Conservation (phyloP, 2,113 vertebrate genomes). For the Phrynocephalus versicolor region DNA sequence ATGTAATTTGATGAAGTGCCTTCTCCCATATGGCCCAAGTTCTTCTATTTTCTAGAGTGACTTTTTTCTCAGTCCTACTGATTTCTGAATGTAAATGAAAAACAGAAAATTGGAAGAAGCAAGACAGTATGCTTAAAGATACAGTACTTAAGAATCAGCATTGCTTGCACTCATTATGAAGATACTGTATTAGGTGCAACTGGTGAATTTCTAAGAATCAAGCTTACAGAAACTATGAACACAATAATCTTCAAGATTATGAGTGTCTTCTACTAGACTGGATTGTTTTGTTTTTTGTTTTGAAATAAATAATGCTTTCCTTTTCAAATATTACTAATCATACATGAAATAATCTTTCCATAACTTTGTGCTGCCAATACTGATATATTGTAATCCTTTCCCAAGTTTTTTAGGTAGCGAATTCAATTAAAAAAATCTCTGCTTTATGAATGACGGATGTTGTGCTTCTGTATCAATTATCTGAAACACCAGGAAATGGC, state of each 20-base stretch:
- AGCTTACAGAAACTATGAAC: too few relatives aligned
- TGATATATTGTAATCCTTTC: too few relatives aligned
- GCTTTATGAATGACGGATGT: too few relatives aligned
- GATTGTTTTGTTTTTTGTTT: neutral
- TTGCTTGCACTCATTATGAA: slow-evolving; percentile 23
- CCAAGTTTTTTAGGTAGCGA: too few relatives aligned
- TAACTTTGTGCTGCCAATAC: too few relatives aligned
- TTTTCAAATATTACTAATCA: neutral
- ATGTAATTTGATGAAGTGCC: neutral
- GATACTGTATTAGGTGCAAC: slow-evolving; percentile 27
- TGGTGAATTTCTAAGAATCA: slow-evolving; percentile 28
- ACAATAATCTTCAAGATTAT: slow-evolving; percentile 5
- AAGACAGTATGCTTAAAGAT: neutral
- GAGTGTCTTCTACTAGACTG: slow-evolving; percentile 6
- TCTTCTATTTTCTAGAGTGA: neutral
- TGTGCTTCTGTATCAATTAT: too few relatives aligned
- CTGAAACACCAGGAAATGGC: too few relatives aligned
- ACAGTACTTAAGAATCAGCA: slow-evolving; percentile 17
- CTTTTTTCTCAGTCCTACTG: neutral
- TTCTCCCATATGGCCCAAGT: neutral
- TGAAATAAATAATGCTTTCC: neutral
- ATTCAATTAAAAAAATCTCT: too few relatives aligned
- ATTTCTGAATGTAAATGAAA: neutral
- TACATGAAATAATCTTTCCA: too few relatives aligned
- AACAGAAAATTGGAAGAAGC: neutral